phyloP scores from a whole-genome alignment of 2,888 invertebrate species.

The Lasioglossum figueresi region DNA sequence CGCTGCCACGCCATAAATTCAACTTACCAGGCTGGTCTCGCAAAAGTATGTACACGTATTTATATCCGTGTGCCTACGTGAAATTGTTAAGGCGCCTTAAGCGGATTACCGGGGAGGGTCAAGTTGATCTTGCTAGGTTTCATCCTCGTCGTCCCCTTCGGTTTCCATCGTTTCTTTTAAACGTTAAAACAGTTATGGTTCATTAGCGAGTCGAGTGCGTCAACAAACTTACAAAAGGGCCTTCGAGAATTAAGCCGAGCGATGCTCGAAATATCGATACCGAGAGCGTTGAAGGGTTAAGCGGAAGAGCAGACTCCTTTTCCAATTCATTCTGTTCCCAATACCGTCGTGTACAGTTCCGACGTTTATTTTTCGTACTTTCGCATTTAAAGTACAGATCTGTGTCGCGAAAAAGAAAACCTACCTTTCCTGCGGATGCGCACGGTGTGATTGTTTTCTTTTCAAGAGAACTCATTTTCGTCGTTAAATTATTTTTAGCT shows the following conservation, averaged over 20 bases:
- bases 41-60: conserved; percentile 63
- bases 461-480: not conserved
- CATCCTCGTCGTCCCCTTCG: conserved; percentile 59
- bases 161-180: conserved; percentile 32
- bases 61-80: conserved; percentile 71
- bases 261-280: conserved; percentile 20
- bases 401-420: not conserved
- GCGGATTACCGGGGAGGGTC: conserved; percentile 79
- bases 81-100: conserved; percentile 80
- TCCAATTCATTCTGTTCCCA: not conserved
- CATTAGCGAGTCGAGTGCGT: conserved; percentile 53
- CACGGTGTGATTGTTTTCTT: not conserved
- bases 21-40: conserved; percentile 73
- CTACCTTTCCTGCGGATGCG: not conserved
- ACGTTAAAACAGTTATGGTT: conserved; percentile 52
- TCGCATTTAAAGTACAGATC: not conserved
- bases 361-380: not conserved
- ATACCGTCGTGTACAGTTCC: not conserved
- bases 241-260: conserved; percentile 25
- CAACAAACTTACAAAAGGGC: conserved; percentile 45
- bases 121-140: conserved; percentile 79
- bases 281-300: conserved; percentile 6
- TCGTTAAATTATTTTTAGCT: not conserved
- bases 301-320: not conserved
- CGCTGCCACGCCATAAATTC: conserved; percentile 74